Conservation (phyloP, 2,888 invertebrate species). For the Perizoma affinitatum region DNA sequence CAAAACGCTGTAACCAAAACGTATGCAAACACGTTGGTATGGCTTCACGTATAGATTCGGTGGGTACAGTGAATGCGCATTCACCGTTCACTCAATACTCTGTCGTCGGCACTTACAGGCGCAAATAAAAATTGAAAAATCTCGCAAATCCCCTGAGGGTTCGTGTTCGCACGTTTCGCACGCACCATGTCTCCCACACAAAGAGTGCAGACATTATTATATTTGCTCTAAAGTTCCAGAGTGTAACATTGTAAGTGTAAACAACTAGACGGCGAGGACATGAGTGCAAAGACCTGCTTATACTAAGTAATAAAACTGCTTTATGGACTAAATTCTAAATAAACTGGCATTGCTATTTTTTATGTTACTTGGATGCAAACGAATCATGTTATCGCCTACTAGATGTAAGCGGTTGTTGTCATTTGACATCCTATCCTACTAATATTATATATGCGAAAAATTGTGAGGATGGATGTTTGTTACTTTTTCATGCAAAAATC, state of each 20-base stretch:
- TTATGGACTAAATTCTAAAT: no score
- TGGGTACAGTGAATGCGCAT: constrained; percentile 50
- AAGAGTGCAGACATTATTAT: constrained; percentile 56
- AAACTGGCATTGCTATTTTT: no score
- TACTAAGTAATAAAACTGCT: no score
- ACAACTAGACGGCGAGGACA: constrained; percentile 12
- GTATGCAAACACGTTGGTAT: constrained; percentile 43
- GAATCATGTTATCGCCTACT: no score
- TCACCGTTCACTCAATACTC: constrained; percentile 43
- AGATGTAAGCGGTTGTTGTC: no score
- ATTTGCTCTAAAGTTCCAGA: constrained; percentile 50
- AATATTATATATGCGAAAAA: no score
- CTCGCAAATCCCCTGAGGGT: constrained; percentile 72
- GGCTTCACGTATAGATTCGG: constrained; percentile 38
- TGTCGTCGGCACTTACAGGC: constrained; percentile 70
- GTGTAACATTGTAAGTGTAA: constrained; percentile 21
- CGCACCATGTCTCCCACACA: constrained; percentile 58
- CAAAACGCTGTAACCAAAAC: constrained; percentile 36
- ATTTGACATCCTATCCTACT: no score
- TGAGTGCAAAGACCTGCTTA: neutral
- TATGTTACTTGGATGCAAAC: no score
- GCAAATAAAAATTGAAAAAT: constrained; percentile 82
- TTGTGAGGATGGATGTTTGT: no score
- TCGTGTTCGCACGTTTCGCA: constrained; percentile 67
- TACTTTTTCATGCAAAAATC: no score